A percentile compares a stretch with the other conserved stretches of the same genome.
Conservation (phyloP, 2,113 vertebrate species). For the Rhadina sibilatrix region DNA sequence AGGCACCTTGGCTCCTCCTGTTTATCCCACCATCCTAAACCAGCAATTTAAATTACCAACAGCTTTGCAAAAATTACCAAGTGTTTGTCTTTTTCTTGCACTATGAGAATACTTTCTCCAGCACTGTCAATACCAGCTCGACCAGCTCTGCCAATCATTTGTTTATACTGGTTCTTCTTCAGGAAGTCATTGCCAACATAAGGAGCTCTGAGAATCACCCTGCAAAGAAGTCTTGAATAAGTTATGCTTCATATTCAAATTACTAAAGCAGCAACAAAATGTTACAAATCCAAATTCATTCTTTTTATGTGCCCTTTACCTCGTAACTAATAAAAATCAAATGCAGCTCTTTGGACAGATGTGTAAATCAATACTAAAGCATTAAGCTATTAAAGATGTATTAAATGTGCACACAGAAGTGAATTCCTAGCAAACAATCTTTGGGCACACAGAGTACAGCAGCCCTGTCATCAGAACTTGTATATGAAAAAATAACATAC, state of each 20-base stretch:
- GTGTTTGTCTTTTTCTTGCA: slow-evolving; percentile 86
- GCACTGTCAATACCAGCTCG: slow-evolving; percentile 88
- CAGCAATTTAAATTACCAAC: background rate
- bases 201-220: slow-evolving; percentile 93
- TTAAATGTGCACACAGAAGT: background rate
- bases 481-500: background rate
- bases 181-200: slow-evolving; percentile 89
- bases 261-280: background rate
- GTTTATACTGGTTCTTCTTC: slow-evolving; percentile 92
- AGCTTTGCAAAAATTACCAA: slow-evolving; percentile 72
- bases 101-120: slow-evolving; percentile 93
- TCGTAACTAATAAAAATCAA: background rate
- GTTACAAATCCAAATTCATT: background rate
- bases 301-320: background rate
- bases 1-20: background rate
- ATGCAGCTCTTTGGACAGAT: background rate
- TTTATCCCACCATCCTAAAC: background rate
- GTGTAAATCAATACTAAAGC: background rate
- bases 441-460: background rate
- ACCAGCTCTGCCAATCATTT: slow-evolving; percentile 95
- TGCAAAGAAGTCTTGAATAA: slow-evolving; percentile 39
- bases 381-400: background rate
- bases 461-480: background rate
- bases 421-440: background rate
- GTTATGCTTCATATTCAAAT: background rate